Evolutionary conservation across 2,797 vertebrate genomes (phyloP), one percentile per base, ranked within the genome.

Genomic region (Nothura maculosa): DNA sequence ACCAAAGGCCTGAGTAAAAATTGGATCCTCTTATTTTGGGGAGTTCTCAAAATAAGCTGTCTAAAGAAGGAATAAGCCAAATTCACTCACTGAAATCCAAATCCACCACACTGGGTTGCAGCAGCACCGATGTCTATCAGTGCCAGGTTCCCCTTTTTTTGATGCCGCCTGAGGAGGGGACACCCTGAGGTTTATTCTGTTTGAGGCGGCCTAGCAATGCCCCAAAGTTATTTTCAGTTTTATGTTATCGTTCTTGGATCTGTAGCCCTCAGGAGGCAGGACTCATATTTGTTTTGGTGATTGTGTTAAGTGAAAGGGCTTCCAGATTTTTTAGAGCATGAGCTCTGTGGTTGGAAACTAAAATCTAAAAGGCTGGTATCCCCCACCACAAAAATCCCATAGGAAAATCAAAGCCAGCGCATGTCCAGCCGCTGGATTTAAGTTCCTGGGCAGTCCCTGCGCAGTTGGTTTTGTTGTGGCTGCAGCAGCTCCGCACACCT

Each of bases 51-150:
- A 79, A 47, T 55, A 40, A 11, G 3, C 24, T 48, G 1, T 50
- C 24, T 66, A 60, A 63, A 63, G 47, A 38, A n/a, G 52, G 30
- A 86, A 24, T 43, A 66, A 82, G 3, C 43, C 38, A 45, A 4
- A 20, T 27, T 81, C 63, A 43, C 20, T 22, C 5, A 1, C 38
- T 38, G 38, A 38, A 38, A 38, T 38, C 38, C 38, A 38, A 38
- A 38, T 38, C 38, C 38, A 38, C 38, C 38, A 10, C 38, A 38
- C 58, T 63, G 28, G 4, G 19, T 67, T 42, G 13, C 63, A 72
- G 6, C 9, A 47, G 45, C 25, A 36, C 3, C n/a, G 63, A 66
- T 83, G 14, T 0, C 0, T 7, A 5, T 43, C 0, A 1, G 28
- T 34, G 27, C 25, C 25, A 40, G 2, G 0, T 25, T 87, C 10